Evolutionary conservation across 2,113 vertebrate genomes (phyloP), one percentile per base, ranked within the genome.

Genomic region (Chrysemys picta): DNA sequence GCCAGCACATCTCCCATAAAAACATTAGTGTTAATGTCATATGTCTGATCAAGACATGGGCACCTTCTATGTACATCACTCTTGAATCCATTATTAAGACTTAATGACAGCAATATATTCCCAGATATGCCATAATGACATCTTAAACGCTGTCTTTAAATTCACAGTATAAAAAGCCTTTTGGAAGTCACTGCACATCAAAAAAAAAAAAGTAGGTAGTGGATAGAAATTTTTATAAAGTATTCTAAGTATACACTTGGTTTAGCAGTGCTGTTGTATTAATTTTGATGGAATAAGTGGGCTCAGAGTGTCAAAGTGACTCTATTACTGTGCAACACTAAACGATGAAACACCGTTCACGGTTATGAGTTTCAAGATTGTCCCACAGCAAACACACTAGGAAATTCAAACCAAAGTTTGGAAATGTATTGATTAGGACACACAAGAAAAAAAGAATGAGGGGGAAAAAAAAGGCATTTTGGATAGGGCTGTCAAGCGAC

Each of bases 61-160:
- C 52, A 78, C 49, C 91, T 94, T 96, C 94, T 91, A 1, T 80
- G 91, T 50, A 97, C 94, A 84, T 96, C 10, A 85, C 84, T 93
- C 86, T 78, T 38, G 52, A 97, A 95, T 94, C 93, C 96, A 97
- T 97, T 97, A 95, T 83, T 81, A 94, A 96, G 89, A 52, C 84
- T 89, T 97, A 94, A 96, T 97, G 95, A 87, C 84, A 96, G 91
- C 87, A 96, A 87, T 93, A 72, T 90, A 94, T 92, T 89, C 38
- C 57, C 93, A 96, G 96, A 94, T 88, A 82, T 93, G 93, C 90
- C 87, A 90, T 95, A 96, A 89, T 97, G 96, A 97, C 96, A 97
- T 96, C 85, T 96, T 97, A 97, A 97, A 96, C 83, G 89, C 90
- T 93, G 59, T 93, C 93, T 97, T 96, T 93, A 96, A 97, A 96